These are phyloP conservation scores for Piezodorus guildinii DNA, from an alignment of 1,140 invertebrate genomes.

Conservation along the genomic window DNA sequence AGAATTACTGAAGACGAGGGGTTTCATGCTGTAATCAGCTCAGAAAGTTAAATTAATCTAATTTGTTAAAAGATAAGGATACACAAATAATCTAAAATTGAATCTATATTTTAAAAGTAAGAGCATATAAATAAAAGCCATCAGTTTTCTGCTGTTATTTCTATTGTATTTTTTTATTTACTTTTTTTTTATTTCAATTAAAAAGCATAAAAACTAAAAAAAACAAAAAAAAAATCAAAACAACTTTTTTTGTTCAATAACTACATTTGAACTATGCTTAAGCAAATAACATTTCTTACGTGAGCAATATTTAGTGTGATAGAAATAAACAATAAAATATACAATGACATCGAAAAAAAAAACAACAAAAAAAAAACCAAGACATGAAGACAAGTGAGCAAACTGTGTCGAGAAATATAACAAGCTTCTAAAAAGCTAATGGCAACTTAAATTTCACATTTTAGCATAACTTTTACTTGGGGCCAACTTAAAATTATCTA, in stretches of 20 bases:
- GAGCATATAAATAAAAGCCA: too few relatives aligned
- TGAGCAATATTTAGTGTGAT: constrained; percentile 18
- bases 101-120: too few relatives aligned
- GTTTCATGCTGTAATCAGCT: too few relatives aligned
- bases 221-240: constrained; percentile 11
- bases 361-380: constrained; percentile 21
- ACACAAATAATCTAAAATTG: too few relatives aligned
- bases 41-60: not conserved
- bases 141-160: too few relatives aligned
- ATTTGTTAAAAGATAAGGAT: too few relatives aligned
- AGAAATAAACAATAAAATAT: constrained; percentile 20
- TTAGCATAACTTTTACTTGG: too few relatives aligned
- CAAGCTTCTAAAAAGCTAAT: constrained; percentile 19
- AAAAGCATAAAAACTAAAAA: constrained; percentile 12
- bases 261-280: constrained; percentile 19
- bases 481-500: not conserved
- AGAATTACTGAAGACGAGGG: not conserved
- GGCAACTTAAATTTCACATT: not conserved
- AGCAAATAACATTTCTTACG: constrained; percentile 19
- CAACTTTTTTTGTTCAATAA: constrained; percentile 11
- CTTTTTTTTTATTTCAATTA: constrained; percentile 6
- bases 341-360: constrained; percentile 19
- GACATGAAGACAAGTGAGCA: constrained; percentile 19
- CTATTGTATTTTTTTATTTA: too few relatives aligned
- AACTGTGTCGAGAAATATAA: constrained; percentile 18